Percentiles rank a stretch among this genome's conserved stretches.
These are phyloP conservation scores for Ageneiosus marmoratus DNA, from an alignment of 2,113 vertebrate genomes.

Conservation along the genomic window DNA sequence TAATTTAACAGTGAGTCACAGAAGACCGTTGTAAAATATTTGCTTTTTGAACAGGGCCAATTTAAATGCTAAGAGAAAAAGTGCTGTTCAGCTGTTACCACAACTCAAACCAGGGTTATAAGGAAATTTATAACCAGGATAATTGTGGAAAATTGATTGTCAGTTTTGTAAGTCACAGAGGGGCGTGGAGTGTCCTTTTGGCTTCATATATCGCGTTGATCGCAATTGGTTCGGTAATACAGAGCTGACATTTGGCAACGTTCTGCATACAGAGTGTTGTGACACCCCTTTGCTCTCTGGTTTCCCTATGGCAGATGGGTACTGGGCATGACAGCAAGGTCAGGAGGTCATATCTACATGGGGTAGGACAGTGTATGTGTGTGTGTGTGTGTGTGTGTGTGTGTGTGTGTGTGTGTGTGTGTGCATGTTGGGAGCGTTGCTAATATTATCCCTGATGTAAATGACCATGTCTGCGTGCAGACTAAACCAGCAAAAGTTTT, in stretches of 20 bases:
- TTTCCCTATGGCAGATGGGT: slow-evolving; percentile 76
- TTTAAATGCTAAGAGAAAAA: slow-evolving; percentile 3
- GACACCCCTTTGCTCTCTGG: slow-evolving; percentile 34
- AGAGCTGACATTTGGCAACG: slow-evolving; percentile 45
- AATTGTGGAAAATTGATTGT: slow-evolving; percentile 20
- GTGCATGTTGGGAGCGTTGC: not conserved
- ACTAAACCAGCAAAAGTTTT: slow-evolving; percentile 16
- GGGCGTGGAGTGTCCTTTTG: slow-evolving; percentile 11
- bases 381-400: slow-evolving; percentile 40
- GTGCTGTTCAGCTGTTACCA: not conserved
- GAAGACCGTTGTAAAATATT: not conserved
- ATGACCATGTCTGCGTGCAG: not conserved
- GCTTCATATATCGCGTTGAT: not conserved
- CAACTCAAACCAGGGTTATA: not conserved
- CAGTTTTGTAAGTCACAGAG: slow-evolving; percentile 7
- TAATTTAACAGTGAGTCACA: not conserved
- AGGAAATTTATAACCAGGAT: slow-evolving; percentile 7
- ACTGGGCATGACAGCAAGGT: slow-evolving; percentile 75
- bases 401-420: slow-evolving; percentile 25
- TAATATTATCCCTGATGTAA: no score
- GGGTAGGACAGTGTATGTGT: slow-evolving; percentile 54
- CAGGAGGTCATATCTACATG: slow-evolving; percentile 76
- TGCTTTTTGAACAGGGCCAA: not conserved
- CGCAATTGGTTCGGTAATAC: slow-evolving; percentile 21
- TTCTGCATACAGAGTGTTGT: slow-evolving; percentile 21